Evolutionary conservation across 1,140 invertebrate species (phyloP), one percentile per base, ranked within the genome.

Genomic region (Stenopsyche tienmushanensis): DNA sequence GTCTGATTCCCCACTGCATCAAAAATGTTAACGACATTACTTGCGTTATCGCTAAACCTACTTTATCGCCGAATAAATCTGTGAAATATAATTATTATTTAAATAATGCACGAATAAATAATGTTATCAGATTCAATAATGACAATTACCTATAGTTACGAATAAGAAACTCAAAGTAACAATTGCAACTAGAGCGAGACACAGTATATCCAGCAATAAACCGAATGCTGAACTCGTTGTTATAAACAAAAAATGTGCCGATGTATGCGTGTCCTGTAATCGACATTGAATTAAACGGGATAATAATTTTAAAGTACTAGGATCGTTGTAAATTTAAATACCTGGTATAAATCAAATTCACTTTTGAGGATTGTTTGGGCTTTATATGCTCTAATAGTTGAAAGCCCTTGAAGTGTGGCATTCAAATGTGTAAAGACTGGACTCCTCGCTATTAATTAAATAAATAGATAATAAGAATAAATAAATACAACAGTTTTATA

Each of bases 11-110:
- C 84, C 89, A 92, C 78, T 94, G 92, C 54, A 96, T 84, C 81
- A 90, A 87, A 0, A 91, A 90, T 3, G 88, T 89, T 44, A 96
- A 73, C 1, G 87, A 84, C 70, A 95, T 83, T 0, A 88, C 85
- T 73, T 94, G 93, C 0, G 92, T 91, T 59, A 97, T 88, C 0
- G 90, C 90, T 15, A 97, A 75, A 7, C 94, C 94, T 17, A 94
- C 91, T 45, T 84, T 79, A 8, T 86, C 87, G 2, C 85, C 82
- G 47, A 74, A 72, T 5, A 74, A 50, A 25, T 66, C 80, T 80
- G 24, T 8, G 67, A 49, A 52, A 77, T 78, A 42, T 5, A 41
- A 58, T 34, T 25, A 26, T n/a, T n/a, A 21, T 5, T 13, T 54
- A 20, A 54, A 34, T 34, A 34, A 34, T 34, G 13, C 29, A 34